Percentiles rank a stretch among this genome's conserved stretches.
phyloP scores from a whole-genome alignment of 2,888 invertebrate species.

The Cartodere bifasciata region DNA sequence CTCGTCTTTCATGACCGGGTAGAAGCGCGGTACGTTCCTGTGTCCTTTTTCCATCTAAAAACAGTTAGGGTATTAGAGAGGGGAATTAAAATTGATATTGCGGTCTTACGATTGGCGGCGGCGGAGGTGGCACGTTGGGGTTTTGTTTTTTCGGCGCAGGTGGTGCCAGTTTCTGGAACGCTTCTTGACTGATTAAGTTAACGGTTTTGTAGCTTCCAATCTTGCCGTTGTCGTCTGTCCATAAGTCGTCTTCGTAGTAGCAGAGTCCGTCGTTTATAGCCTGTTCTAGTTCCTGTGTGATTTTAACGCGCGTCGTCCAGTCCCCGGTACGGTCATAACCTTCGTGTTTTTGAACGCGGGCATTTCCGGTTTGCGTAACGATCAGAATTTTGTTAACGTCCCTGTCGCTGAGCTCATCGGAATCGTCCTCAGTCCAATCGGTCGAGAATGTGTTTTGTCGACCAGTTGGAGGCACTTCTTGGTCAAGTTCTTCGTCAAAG shows the following conservation, averaged over 20 bases:
- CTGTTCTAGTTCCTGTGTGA: constrained; percentile 87
- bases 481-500: constrained; percentile 92
- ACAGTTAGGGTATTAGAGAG: no score
- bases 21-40: constrained; percentile 73
- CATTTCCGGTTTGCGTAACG: constrained; percentile 61
- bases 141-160: constrained; percentile 51
- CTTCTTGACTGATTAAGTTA: constrained; percentile 76
- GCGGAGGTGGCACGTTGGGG: constrained; percentile 73
- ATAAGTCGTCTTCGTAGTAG: constrained; percentile 91
- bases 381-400: constrained; percentile 91
- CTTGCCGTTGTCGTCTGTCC: constrained; percentile 44
- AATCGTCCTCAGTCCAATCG: constrained; percentile 69
- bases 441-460: constrained; percentile 73
- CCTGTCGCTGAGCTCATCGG: constrained; percentile 84
- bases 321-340: constrained; percentile 86
- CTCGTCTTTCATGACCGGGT: constrained; percentile 81
- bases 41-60: no score
- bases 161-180: constrained; percentile 68
- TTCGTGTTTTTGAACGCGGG: constrained; percentile 65
- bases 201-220: constrained; percentile 67
- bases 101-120: constrained; percentile 46
- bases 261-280: constrained; percentile 94
- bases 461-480: constrained; percentile 57
- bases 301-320: constrained; percentile 80
- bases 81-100: no score